Evolutionary conservation across 2,888 invertebrate species (phyloP).

Genomic region (Drosophila nigricruria): DNA sequence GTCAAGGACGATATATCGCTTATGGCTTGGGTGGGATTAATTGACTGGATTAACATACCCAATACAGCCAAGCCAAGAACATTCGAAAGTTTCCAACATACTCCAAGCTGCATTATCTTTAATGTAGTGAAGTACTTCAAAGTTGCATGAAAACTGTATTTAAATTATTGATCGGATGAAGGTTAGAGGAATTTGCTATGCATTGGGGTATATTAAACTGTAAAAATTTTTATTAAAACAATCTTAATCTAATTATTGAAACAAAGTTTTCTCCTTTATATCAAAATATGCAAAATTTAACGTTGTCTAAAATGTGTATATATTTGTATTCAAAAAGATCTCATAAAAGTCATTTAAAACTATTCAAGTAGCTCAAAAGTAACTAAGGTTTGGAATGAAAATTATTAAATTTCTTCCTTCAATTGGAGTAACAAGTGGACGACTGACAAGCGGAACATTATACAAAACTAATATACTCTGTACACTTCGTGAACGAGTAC

Average conservation of each 20-base stretch:
- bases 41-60: neutral
- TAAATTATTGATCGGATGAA: neutral
- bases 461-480: no score
- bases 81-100: neutral
- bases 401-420: neutral
- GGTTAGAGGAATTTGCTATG: neutral
- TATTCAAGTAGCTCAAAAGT: neutral
- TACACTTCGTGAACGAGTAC: no score
- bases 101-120: neutral
- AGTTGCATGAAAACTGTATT: neutral
- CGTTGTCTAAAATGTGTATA: no score
- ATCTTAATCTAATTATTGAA: neutral
- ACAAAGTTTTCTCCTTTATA: neutral
- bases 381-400: neutral
- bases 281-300: neutral
- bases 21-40: neutral
- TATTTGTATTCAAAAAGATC: no score
- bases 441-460: no score
- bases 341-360: no score
- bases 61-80: neutral
- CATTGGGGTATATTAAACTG: neutral
- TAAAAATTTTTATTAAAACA: neutral
- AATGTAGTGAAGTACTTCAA: no score
- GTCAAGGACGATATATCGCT: neutral
- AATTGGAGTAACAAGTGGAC: no score